Conservation (phyloP, 1,140 invertebrate genomes). For the Leucophenga varia region DNA sequence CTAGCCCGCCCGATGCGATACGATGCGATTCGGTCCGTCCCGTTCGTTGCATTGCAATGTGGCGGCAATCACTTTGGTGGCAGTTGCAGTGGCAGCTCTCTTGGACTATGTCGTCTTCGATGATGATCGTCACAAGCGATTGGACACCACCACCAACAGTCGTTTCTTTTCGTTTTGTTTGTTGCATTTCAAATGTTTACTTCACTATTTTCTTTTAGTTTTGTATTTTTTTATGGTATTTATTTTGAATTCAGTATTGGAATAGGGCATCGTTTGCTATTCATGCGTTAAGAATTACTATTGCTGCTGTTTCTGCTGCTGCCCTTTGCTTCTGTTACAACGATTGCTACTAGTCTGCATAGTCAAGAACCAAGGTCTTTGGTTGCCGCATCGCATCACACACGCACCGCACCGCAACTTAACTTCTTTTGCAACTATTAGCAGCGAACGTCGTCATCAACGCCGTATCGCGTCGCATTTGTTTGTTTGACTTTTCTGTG, state of each 20-base stretch:
- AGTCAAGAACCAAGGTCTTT: too few relatives aligned
- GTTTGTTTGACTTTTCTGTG: conserved; percentile 20
- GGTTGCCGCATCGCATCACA: conserved; percentile 7
- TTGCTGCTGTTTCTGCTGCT: conserved; percentile 39
- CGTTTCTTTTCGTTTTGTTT: background rate
- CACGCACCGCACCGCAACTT: background rate
- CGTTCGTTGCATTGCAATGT: too few relatives aligned
- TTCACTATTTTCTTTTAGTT: conserved; percentile 40
- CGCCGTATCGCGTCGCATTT: background rate
- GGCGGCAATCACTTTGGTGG: too few relatives aligned
- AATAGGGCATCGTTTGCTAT: conserved; percentile 29
- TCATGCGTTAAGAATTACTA: conserved; percentile 47
- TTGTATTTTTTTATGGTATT: conserved; percentile 6
- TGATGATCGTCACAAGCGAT: conserved; percentile 47
- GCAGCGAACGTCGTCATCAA: too few relatives aligned
- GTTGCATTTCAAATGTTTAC: conserved; percentile 38
- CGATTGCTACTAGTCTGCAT: too few relatives aligned
- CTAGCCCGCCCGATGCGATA: too few relatives aligned
- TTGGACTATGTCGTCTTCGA: too few relatives aligned
- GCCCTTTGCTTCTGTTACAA: conserved; percentile 20
- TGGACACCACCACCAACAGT: conserved; percentile 31
- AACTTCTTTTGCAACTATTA: too few relatives aligned
- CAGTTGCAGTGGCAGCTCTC: too few relatives aligned
- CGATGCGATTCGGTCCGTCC: too few relatives aligned
- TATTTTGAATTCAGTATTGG: too few relatives aligned